Evolutionary conservation across 1,140 invertebrate genomes (phyloP).

Genomic region (Drosophila watanabei): DNA sequence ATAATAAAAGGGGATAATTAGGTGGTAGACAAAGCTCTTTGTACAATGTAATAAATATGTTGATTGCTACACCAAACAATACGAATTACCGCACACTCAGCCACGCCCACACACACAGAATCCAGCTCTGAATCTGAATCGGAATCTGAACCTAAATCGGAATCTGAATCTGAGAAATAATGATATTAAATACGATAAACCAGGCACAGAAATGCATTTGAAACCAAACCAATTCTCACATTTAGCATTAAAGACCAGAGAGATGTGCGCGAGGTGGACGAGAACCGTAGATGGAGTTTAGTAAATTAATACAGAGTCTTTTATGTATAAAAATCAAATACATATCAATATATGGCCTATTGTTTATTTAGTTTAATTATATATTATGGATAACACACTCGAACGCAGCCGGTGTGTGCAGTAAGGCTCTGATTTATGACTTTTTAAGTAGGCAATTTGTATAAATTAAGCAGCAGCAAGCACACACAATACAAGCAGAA

Average conservation of each 20-base stretch:
- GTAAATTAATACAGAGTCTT: conserved; percentile 77
- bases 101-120: conserved; percentile 14
- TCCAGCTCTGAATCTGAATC: conserved; percentile 18
- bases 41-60: conserved; percentile 78
- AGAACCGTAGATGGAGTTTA: conserved; percentile 49
- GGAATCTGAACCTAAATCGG: conserved; percentile 2
- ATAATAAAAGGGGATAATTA: conserved; percentile 82
- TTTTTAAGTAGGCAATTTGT: conserved; percentile 82
- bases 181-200: conserved; percentile 27
- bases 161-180: conserved; percentile 10
- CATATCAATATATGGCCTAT: conserved; percentile 86
- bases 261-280: conserved; percentile 5
- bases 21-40: conserved; percentile 69
- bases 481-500: conserved; percentile 45
- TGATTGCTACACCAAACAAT: conserved; percentile 61
- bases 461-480: conserved; percentile 69
- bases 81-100: conserved; percentile 28
- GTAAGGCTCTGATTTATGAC: conserved; percentile 81
- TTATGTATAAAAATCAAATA: conserved; percentile 85
- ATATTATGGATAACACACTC: conserved; percentile 48
- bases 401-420: conserved; percentile 54
- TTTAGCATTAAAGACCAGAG: conserved; percentile 36
- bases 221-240: conserved; percentile 63
- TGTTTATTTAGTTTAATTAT: conserved; percentile 83
- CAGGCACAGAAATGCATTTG: conserved; percentile 80